Evolutionary conservation across 2,113 vertebrate species (phyloP).

Genomic region (Pterocles gutturalis): DNA sequence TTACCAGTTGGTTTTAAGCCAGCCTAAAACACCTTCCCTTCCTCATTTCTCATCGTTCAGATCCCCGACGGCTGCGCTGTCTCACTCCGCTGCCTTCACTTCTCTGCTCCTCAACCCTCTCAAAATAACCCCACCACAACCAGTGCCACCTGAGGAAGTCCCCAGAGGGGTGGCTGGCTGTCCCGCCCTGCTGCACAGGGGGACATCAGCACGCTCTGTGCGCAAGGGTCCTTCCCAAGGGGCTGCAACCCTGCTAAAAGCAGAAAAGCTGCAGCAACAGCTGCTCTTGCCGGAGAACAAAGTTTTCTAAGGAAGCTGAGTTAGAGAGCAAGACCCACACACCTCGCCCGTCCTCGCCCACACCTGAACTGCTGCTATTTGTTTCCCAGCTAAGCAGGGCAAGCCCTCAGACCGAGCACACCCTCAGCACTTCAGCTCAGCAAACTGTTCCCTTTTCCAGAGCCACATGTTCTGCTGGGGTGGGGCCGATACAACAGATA

Average conservation of each 20-base stretch:
- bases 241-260: background rate
- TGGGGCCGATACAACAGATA: background rate
- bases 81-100: background rate
- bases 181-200: background rate
- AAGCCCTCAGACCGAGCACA: background rate
- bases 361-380: rapidly evolving
- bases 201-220: rapidly evolving
- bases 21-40: background rate
- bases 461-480: background rate
- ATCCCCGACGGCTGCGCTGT: background rate
- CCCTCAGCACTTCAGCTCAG: background rate
- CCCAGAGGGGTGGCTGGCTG: too few species aligned
- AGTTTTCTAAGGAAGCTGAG: background rate
- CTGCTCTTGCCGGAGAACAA: background rate
- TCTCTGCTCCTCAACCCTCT: background rate
- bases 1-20: background rate
- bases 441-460: background rate
- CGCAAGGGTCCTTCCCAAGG: background rate
- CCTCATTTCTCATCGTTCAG: background rate
- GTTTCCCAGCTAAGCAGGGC: background rate
- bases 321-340: background rate
- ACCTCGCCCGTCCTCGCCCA: rapidly evolving
- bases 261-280: background rate
- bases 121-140: background rate
- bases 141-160: rapidly evolving